Evolutionary conservation across 2,113 vertebrate genomes (phyloP).

Genomic region (Hyperoodon ampullatus): DNA sequence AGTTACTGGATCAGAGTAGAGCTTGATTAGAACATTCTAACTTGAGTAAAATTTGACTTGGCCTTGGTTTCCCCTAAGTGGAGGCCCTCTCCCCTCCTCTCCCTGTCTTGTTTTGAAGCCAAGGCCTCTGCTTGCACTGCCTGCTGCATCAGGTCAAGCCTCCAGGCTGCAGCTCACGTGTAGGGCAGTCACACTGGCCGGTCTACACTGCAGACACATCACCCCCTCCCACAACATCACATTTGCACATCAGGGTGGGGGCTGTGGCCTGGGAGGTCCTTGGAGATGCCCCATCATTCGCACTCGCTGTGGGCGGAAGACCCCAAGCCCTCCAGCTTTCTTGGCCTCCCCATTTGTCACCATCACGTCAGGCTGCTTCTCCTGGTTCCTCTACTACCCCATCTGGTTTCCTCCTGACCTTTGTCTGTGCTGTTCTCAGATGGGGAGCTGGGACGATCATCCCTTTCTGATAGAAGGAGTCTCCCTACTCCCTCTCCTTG

Average conservation of each 20-base stretch:
- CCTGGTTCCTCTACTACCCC: not conserved
- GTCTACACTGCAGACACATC: not conserved
- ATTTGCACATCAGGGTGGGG: not conserved
- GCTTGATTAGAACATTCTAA: not conserved
- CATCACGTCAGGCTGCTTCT: not conserved
- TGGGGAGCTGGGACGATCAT: not conserved
- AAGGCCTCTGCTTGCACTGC: not conserved
- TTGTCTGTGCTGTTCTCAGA: not conserved
- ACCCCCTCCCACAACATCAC: rapidly evolving
- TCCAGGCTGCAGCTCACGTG: not conserved
- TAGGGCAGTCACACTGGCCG: not conserved
- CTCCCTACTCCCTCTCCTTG: too few species aligned
- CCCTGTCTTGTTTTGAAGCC: not conserved
- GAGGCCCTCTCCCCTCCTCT: not conserved
- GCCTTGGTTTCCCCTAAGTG: not conserved
- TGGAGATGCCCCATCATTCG: not conserved
- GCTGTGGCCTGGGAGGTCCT: not conserved
- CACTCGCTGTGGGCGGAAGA: not conserved
- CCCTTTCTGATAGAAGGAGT: not conserved
- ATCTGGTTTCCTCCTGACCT: rapidly evolving
- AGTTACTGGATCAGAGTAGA: not conserved
- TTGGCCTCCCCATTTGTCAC: not conserved
- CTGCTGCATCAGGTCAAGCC: rapidly evolving
- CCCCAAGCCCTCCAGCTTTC: not conserved
- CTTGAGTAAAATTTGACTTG: not conserved